Conservation (phyloP, 2,797 vertebrate species). For the Chelmon rostratus region DNA sequence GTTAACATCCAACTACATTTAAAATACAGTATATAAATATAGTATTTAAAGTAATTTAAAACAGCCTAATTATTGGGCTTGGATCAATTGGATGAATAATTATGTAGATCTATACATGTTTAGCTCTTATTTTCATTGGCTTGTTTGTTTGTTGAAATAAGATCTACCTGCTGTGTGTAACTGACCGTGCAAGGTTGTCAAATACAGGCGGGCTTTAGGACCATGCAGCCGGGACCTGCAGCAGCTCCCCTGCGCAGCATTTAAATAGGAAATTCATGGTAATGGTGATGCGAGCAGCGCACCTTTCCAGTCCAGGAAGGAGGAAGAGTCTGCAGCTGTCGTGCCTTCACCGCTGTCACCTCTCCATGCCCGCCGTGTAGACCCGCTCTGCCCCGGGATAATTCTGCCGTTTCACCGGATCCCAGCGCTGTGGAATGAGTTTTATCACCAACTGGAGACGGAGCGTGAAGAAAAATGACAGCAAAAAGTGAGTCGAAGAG, state of each 20-base stretch:
- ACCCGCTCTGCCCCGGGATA: slow-evolving; percentile 3
- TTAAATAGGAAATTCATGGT: slow-evolving; percentile 52
- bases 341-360: neutral
- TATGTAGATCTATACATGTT: too few relatives aligned
- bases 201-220: slow-evolving; percentile 69
- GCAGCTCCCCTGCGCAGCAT: slow-evolving; percentile 59
- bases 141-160: too few relatives aligned
- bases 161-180: too few relatives aligned
- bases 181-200: neutral
- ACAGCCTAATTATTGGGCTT: too few relatives aligned
- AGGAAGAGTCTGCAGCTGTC: slow-evolving; percentile 42
- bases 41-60: too few relatives aligned
- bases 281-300: slow-evolving; percentile 55
- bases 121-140: too few relatives aligned
- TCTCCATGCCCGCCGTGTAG: slow-evolving; percentile 38
- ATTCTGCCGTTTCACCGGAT: slow-evolving; percentile 30
- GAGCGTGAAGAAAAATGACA: slow-evolving; percentile 80
- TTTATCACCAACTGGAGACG: slow-evolving; percentile 81
- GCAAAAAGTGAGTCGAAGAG: slow-evolving; percentile 79
- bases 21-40: too few relatives aligned
- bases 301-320: slow-evolving; percentile 71
- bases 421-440: slow-evolving; percentile 82
- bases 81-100: too few relatives aligned
- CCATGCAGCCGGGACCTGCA: slow-evolving; percentile 48
- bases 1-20: neutral